Base-by-base conservation (phyloP, 1,140 invertebrate species). In the Cephus cinctus region DNA sequence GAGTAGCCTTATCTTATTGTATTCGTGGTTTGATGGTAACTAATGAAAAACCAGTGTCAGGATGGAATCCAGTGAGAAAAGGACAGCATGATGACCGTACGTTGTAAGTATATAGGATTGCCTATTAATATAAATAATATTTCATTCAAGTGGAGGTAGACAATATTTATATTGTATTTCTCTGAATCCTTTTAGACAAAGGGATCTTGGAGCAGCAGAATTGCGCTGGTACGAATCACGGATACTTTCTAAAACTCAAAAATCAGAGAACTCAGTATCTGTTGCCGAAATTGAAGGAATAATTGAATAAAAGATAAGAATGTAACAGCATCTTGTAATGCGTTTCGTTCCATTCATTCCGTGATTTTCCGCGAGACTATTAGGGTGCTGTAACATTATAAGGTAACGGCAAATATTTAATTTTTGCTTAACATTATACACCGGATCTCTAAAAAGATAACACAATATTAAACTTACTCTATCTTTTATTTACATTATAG, bases 11-110 rank as follows among this genome's bases (percentile, higher is more conserved):
- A 38, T 72, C 69, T 1, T 68, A 82, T 31, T 80, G 81, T 31
- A 75, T 87, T 12, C 75, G 84, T 34, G 85, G 86, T 15, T 60
- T 86, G 12, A 89, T 90, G 88, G 64, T 86, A 6, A 64, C 79
- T 4, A 90, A 89, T 67, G 76, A 81, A 54, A 77, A 80, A 20
- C 85, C 85, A 19, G 76, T 85, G 1, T 80, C 78, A 27, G 81
- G 80, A 12, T 88, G 86, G 86, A 86, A 86, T 75, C 86, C 86
- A 34, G 83, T 88, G 1, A 79, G 75, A 54, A 86, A 82, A 43
- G 81, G 82, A 25, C 73, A 57, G 35, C 78, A 68, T 25, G 46
- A 67, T 15, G 57, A 67, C 32, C 56, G 58, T 32, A 43, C 63
- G 40, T 39, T 62, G 71, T 73, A 61, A 61, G 58, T 57, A 59